Conservation (phyloP, 2,888 invertebrate species). For the Epinotia demarniana region DNA sequence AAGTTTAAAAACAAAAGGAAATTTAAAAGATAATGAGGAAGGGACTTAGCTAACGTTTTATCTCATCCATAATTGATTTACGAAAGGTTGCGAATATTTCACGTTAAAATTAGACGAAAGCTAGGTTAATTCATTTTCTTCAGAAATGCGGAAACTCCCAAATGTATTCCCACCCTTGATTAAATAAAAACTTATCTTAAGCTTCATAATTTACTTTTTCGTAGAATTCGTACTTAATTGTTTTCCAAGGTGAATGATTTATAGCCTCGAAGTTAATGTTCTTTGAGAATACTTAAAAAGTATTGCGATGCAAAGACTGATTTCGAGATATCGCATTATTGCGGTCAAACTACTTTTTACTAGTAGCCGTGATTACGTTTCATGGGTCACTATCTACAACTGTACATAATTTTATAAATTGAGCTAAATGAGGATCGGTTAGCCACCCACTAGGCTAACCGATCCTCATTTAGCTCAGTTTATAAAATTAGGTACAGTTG, state of each 20-base stretch:
- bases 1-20: neutral
- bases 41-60: neutral
- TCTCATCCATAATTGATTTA: constrained; percentile 24
- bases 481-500: no score
- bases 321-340: no score
- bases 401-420: no score
- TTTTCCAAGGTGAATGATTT: neutral
- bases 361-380: no score
- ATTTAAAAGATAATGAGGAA: neutral
- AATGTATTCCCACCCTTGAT: neutral
- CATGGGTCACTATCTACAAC: no score
- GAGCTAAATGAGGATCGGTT: no score
- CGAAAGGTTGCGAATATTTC: constrained; percentile 17
- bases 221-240: neutral
- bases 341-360: no score
- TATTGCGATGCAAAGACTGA: no score
- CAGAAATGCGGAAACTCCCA: neutral
- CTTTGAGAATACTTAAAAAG: neutral
- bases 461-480: no score
- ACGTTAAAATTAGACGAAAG: constrained; percentile 24
- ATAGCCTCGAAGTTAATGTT: neutral
- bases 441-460: no score
- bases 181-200: neutral
- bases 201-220: neutral
- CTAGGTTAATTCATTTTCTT: constrained; percentile 33